phyloP scores from a whole-genome alignment of 2,888 invertebrate genomes.

The Drosophila neonasuta region DNA sequence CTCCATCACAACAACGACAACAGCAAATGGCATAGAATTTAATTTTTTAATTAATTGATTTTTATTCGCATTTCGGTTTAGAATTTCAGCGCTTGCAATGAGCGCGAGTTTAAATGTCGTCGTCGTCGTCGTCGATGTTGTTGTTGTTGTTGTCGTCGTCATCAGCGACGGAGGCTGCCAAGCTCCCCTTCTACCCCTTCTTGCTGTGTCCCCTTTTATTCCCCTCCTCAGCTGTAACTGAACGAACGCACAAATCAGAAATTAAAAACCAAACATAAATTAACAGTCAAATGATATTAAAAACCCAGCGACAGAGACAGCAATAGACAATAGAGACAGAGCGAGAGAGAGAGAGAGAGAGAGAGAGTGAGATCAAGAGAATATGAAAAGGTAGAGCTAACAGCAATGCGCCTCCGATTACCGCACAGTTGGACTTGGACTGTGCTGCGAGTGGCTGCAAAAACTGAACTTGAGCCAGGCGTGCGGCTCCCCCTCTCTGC shows the following conservation, averaged over 20 bases:
- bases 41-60: slow-evolving; percentile 78
- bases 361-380: slow-evolving; percentile 2
- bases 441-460: slow-evolving; percentile 33
- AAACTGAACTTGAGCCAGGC: slow-evolving; percentile 72
- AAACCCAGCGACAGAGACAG: slow-evolving; percentile 49
- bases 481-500: slow-evolving; percentile 43
- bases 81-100: slow-evolving; percentile 66
- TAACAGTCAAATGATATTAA: slow-evolving; percentile 77
- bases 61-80: slow-evolving; percentile 77
- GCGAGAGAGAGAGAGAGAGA: slow-evolving; percentile 10
- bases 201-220: background rate
- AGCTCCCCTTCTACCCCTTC: background rate
- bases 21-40: slow-evolving; percentile 58
- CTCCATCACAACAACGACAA: slow-evolving; percentile 43
- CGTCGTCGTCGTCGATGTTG: slow-evolving; percentile 33
- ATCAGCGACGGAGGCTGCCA: slow-evolving; percentile 44
- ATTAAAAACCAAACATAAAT: slow-evolving; percentile 80
- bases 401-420: slow-evolving; percentile 67
- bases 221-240: slow-evolving; percentile 28
- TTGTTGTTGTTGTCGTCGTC: slow-evolving; percentile 28
- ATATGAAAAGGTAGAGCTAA: slow-evolving; percentile 51
- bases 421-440: slow-evolving; percentile 58
- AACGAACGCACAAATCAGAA: slow-evolving; percentile 79
- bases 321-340: slow-evolving; percentile 21
- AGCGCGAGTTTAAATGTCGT: slow-evolving; percentile 48